Percentiles rank a stretch among this genome's conserved stretches.
Evolutionary conservation across 92 coral and sea anemone genomes (phyloP).

Genomic region (Virgularia gustaviana): DNA sequence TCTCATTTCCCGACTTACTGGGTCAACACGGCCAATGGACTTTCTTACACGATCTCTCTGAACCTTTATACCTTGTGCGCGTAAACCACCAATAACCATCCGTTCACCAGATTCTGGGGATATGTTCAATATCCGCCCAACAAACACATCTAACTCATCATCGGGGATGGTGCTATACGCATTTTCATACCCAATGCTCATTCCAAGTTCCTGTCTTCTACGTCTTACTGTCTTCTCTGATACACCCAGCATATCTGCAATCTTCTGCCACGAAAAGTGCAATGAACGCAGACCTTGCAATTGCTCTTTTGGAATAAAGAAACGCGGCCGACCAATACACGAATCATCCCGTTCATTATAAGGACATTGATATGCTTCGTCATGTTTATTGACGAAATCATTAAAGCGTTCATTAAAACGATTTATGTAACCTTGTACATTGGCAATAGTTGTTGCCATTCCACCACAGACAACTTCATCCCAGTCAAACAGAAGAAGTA

Average conservation of each 20-base stretch:
- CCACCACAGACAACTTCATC: background rate
- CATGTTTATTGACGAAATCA: background rate
- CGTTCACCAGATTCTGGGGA: conserved; percentile 68
- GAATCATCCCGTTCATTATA: background rate
- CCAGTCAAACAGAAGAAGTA: background rate
- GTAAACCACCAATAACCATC: conserved; percentile 59
- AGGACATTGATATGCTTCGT: background rate
- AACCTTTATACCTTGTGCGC: conserved; percentile 54
- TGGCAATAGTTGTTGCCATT: background rate
- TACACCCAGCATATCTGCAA: conserved; percentile 46
- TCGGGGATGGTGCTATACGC: conserved; percentile 56
- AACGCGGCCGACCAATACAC: conserved; percentile 50
- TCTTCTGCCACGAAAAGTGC: conserved; percentile 43
- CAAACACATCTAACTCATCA: conserved; percentile 50
- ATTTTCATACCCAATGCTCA: conserved; percentile 10
- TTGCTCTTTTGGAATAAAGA: conserved; percentile 51
- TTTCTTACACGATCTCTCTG: conserved; percentile 54
- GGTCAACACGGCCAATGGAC: conserved; percentile 59
- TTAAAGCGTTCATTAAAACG: conserved; percentile 7
- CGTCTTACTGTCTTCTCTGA: conserved; percentile 42
- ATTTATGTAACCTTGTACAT: background rate
- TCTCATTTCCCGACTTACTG: conserved; percentile 56
- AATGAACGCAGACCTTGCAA: conserved; percentile 36
- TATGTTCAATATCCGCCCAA: conserved; percentile 45
- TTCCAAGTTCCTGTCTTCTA: conserved; percentile 32